Evolutionary conservation across 2,797 vertebrate genomes (phyloP).

Genomic region (Amblyopsis hoosieri): DNA sequence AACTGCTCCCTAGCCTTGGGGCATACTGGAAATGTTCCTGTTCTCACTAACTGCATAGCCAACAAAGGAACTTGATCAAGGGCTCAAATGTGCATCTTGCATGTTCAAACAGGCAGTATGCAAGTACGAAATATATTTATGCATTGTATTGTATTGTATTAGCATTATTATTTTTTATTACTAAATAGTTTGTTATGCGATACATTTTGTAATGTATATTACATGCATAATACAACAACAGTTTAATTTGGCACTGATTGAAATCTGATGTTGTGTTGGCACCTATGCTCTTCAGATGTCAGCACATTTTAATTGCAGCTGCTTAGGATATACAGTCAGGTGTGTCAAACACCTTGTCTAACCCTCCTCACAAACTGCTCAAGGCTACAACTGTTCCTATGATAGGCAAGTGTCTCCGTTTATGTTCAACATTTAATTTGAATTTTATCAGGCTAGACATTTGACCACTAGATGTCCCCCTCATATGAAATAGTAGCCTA

Average conservation of each 20-base stretch:
- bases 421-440: too few relatives aligned
- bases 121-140: not conserved
- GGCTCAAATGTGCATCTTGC: slow-evolving; percentile 50
- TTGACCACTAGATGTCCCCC: too few relatives aligned
- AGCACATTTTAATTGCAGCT: slow-evolving; percentile 73
- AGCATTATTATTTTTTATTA: too few relatives aligned
- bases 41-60: slow-evolving; percentile 50
- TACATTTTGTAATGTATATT: slow-evolving; percentile 2
- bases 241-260: slow-evolving; percentile 59
- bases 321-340: slow-evolving; percentile 56
- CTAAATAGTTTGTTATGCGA: slow-evolving; percentile 23
- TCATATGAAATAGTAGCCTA: too few relatives aligned
- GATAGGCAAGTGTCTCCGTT: too few relatives aligned
- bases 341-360: slow-evolving; percentile 70
- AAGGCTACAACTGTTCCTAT: too few relatives aligned
- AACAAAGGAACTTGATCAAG: slow-evolving; percentile 64
- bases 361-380: slow-evolving; percentile 44
- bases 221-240: slow-evolving; percentile 36
- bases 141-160: not conserved
- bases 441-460: too few relatives aligned
- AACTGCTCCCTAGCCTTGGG: slow-evolving; percentile 49
- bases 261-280: slow-evolving; percentile 75
- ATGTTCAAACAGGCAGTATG: slow-evolving; percentile 6
- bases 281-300: slow-evolving; percentile 75
- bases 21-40: slow-evolving; percentile 49